A percentile compares a stretch with the other conserved stretches of the same genome.
Conservation (phyloP, 2,113 vertebrate genomes). For the Lepisosteus oculatus region DNA sequence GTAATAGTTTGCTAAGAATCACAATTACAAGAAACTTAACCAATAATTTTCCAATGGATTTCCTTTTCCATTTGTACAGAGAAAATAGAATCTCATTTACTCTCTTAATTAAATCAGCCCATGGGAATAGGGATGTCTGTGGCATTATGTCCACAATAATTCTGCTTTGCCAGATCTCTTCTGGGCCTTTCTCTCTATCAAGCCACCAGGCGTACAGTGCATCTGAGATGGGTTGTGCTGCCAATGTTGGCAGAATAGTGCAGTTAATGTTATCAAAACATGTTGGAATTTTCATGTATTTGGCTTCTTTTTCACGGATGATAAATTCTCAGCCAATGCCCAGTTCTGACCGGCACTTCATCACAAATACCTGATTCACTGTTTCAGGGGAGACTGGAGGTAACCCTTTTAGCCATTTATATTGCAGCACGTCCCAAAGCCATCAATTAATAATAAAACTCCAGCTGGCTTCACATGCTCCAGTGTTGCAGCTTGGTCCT, state of each 20-base stretch:
- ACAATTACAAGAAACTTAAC: too few relatives aligned
- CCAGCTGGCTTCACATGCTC: constrained; percentile 24
- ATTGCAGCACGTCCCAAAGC: constrained; percentile 38
- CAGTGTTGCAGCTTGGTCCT: constrained; percentile 24
- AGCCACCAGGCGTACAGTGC: constrained; percentile 47
- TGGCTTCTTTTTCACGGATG: constrained; percentile 22
- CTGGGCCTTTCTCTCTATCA: constrained; percentile 45
- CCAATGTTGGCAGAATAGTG: constrained; percentile 44
- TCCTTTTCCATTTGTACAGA: constrained; percentile 18
- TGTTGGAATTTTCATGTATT: constrained; percentile 28
- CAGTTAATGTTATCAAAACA: constrained; percentile 28
- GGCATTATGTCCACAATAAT: constrained; percentile 64
- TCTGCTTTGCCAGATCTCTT: constrained; percentile 49
- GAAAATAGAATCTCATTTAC: constrained; percentile 48
- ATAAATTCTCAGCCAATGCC: constrained; percentile 1
- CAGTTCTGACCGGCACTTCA: not conserved
- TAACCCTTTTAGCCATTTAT: constrained; percentile 48
- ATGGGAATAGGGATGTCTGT: constrained; percentile 56
- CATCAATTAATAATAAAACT: constrained; percentile 53
- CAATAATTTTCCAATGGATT: not conserved
- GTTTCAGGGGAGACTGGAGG: constrained; percentile 31
- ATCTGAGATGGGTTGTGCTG: constrained; percentile 41
- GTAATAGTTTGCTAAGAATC: too few relatives aligned
- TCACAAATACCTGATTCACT: constrained; percentile 16
- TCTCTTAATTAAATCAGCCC: constrained; percentile 55